Evolutionary conservation across 2,113 vertebrate genomes (phyloP).

Genomic region (Corythornis cristatus): DNA sequence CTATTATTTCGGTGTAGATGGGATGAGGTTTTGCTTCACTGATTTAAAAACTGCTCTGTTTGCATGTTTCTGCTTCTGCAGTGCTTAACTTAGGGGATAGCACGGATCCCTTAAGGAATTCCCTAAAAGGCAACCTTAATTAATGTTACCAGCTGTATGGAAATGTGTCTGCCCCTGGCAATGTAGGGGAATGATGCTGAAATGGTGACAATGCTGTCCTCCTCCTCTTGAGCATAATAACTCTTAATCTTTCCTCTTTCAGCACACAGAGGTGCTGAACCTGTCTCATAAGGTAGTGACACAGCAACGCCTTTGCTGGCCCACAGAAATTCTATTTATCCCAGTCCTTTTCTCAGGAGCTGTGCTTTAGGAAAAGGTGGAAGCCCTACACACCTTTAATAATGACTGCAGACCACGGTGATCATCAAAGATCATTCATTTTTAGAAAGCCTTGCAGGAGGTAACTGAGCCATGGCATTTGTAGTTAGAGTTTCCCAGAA

Average conservation of each 20-base stretch:
- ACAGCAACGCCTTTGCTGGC: neutral
- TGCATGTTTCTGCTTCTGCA: neutral
- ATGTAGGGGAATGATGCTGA: neutral
- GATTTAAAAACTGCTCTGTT: neutral
- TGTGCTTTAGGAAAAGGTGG: neutral
- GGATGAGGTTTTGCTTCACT: neutral
- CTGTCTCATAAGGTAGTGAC: neutral
- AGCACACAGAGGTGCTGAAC: neutral
- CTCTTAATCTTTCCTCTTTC: neutral
- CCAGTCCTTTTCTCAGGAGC: neutral
- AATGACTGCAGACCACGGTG: accelerated
- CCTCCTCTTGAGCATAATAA: neutral
- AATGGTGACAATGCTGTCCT: neutral
- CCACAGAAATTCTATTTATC: neutral
- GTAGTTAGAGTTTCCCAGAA: neutral
- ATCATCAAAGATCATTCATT: neutral
- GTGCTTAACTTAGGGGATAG: neutral
- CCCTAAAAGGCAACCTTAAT: conserved; percentile 39
- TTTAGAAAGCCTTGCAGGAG: neutral
- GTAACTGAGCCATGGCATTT: neutral
- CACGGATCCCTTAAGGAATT: conserved; percentile 25
- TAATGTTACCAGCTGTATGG: conserved; percentile 20
- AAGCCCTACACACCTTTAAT: neutral
- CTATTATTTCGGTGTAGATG: neutral
- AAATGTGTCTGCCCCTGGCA: conserved; percentile 13